These are phyloP conservation scores for Brachyptera putata DNA, from an alignment of 2,888 invertebrate species.

Conservation along the genomic window DNA sequence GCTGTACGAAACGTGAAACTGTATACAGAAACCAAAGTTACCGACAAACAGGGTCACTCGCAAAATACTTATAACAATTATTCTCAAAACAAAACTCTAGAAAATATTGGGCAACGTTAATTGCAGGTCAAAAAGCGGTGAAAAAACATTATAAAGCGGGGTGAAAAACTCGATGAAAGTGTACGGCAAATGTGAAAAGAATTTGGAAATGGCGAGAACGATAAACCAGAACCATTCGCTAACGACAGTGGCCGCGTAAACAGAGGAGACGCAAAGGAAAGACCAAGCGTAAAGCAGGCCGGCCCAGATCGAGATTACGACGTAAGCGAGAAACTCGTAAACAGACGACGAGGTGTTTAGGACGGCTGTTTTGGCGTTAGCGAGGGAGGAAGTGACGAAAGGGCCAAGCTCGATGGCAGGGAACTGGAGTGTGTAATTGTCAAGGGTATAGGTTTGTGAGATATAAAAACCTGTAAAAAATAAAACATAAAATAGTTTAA, in stretches of 20 bases:
- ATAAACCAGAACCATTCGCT: neutral
- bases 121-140: neutral
- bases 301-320: neutral
- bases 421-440: no score
- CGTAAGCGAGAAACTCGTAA: neutral
- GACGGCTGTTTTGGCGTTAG: neutral
- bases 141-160: slow-evolving; percentile 3
- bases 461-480: neutral
- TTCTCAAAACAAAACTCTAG: neutral
- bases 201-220: neutral
- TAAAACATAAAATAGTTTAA: neutral
- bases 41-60: no score
- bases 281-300: neutral
- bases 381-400: neutral
- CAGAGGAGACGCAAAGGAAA: neutral
- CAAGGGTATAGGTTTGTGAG: neutral
- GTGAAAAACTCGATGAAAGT: slow-evolving; percentile 3
- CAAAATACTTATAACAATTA: no score
- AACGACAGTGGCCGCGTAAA: neutral
- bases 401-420: no score
- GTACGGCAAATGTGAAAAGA: neutral
- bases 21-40: no score
- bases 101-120: slow-evolving; percentile 34
- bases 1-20: no score
- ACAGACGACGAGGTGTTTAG: neutral